Base-by-base conservation (phyloP, 2,797 vertebrate species). In the Scleropages formosus region DNA sequence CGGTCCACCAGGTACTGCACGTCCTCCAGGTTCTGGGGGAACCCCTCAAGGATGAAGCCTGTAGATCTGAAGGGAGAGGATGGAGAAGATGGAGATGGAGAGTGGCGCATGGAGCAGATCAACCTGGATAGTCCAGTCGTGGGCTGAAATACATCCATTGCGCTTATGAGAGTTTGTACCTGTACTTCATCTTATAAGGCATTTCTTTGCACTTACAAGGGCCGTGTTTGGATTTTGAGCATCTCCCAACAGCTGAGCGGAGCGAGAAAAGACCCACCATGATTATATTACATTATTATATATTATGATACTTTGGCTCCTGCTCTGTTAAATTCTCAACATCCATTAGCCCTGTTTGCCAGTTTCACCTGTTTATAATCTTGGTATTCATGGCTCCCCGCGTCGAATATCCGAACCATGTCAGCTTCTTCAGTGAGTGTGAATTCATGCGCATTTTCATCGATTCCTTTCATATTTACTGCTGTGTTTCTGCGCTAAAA, bases 21-120 rank as follows among this genome's bases (percentile, higher is more conserved):
- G 72, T 99, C 96, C 0, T 96, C 91, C 0, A 49, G 9, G 75
- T 85, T 89, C 71, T 87, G 82, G 49, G 96, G 97, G 83, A 98
- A 98, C 60, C 96, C 96, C 80, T 99, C 98, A 77, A 99, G 84
- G 82, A 99, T 89, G 86, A 99, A 98, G 53, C 98, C 98, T 47
- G 89, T 92, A 10, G 95, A 97, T 82, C 93, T 94, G 60, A 10
- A 71, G 71, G 16, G 24, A 27, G 44, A 65, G 75, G 26, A 44
- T 16, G 6, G 11, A 10, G 3, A 39, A 4, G 56, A 53, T 44
- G 18, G 4, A 51, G 18, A 26, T 20, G 22, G 51, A 44, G 24
- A 16, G 12, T n/a, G n/a, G n/a, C 44, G 15, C 10, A 53, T 11
- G 20, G 66, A 44, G 24, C 12, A 22, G 2, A 68, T 51, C 26